phyloP scores from a whole-genome alignment of 92 coral and sea anemone genomes.

The Bergia sp. region DNA sequence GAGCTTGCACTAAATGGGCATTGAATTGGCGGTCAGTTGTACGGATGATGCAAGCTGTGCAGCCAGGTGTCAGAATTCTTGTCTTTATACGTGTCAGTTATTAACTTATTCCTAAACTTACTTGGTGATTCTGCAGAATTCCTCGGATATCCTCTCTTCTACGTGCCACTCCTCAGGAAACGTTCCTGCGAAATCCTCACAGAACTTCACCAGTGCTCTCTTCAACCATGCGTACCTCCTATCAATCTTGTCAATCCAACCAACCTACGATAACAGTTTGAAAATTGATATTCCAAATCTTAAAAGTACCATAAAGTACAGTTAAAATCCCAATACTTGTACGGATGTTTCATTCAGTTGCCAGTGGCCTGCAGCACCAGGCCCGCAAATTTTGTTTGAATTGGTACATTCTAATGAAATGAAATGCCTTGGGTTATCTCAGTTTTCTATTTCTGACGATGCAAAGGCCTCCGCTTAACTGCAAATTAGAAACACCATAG shows the following conservation, averaged over 20 bases:
- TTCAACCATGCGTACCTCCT: slow-evolving; percentile 97
- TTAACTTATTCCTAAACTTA: slow-evolving; percentile 25
- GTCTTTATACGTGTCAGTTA: neutral
- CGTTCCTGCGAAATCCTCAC: slow-evolving; percentile 95
- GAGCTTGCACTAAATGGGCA: too few relatives aligned
- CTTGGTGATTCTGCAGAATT: slow-evolving; percentile 93
- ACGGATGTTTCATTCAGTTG: too few relatives aligned
- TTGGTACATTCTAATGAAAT: too few relatives aligned
- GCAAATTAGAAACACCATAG: too few relatives aligned
- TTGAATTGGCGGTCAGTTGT: too few relatives aligned
- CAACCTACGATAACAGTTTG: slow-evolving; percentile 67
- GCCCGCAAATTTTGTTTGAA: too few relatives aligned
- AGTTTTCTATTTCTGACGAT: too few relatives aligned
- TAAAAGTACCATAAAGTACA: too few relatives aligned
- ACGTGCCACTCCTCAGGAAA: slow-evolving; percentile 97
- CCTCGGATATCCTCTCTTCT: slow-evolving; percentile 93
- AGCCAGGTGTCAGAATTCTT: neutral
- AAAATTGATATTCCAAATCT: neutral
- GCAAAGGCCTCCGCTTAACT: too few relatives aligned
- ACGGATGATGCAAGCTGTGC: neutral
- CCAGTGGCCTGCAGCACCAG: too few relatives aligned
- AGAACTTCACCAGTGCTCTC: slow-evolving; percentile 94
- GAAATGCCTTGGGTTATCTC: too few relatives aligned
- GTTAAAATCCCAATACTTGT: too few relatives aligned
- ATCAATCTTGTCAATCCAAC: slow-evolving; percentile 98